These are phyloP conservation scores for Pseudomugil tenellus DNA, from an alignment of 2,797 vertebrate genomes.

Conservation along the genomic window DNA sequence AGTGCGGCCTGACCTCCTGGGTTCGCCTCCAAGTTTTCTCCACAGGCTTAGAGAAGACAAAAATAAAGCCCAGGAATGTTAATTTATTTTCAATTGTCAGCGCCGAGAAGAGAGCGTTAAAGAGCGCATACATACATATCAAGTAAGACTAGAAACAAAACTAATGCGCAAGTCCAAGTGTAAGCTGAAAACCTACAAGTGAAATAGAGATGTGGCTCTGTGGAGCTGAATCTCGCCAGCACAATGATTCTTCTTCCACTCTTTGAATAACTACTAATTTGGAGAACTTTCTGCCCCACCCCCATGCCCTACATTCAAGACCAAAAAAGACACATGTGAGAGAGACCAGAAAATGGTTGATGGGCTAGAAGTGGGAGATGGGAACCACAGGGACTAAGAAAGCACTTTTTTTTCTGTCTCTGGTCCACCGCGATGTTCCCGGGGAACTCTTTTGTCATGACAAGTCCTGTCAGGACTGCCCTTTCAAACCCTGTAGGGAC, in stretches of 20 bases:
- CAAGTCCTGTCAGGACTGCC: conserved; percentile 74
- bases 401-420: conserved; percentile 57
- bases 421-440: conserved; percentile 60
- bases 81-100: conserved; percentile 87
- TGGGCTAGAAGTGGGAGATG: conserved; percentile 55
- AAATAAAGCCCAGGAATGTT: conserved; percentile 87
- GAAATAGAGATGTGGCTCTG: conserved; percentile 68
- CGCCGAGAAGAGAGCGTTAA: conserved; percentile 71
- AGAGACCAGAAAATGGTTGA: conserved; percentile 66
- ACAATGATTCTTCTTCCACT: conserved; percentile 70
- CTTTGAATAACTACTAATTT: conserved; percentile 73
- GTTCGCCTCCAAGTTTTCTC: conserved; percentile 81
- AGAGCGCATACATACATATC: conserved; percentile 83
- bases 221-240: conserved; percentile 52
- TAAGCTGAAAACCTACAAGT: conserved; percentile 66
- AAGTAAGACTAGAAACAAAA: conserved; percentile 78
- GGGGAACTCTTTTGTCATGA: conserved; percentile 77
- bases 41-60: conserved; percentile 77
- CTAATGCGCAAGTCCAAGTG: conserved; percentile 71
- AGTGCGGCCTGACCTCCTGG: conserved; percentile 83
- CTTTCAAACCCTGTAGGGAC: conserved; percentile 69
- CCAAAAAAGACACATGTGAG: conserved; percentile 50
- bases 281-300: conserved; percentile 63
- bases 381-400: conserved; percentile 63
- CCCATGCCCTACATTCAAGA: conserved; percentile 65